Conservation (phyloP, 1,140 invertebrate species). For the Neuroterus valhalla region DNA sequence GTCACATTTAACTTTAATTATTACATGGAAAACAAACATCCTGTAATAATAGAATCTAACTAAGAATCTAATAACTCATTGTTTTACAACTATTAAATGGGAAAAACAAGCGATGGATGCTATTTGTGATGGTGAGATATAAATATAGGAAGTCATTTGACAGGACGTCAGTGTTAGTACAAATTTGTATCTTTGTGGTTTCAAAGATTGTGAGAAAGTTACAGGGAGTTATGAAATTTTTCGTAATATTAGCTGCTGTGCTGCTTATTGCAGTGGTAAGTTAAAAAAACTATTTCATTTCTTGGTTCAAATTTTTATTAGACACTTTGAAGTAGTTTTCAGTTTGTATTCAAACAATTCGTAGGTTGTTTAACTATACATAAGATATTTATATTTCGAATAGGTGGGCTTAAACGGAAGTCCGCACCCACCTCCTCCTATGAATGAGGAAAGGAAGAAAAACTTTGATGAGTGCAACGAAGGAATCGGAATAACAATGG, state of each 20-base stretch:
- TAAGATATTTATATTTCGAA: background rate
- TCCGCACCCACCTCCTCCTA: background rate
- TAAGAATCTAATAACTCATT: background rate
- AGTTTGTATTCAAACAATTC: too few species aligned
- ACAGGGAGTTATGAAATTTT: background rate
- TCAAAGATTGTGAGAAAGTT: background rate
- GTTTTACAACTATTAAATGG: background rate
- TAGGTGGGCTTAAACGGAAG: background rate
- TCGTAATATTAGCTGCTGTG: background rate
- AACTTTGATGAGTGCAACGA: background rate
- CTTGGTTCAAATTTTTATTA: background rate
- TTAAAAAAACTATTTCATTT: background rate
- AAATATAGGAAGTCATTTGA: background rate
- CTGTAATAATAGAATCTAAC: background rate
- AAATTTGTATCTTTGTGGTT: background rate
- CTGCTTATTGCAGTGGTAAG: background rate
- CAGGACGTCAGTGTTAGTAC: background rate
- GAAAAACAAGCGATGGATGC: background rate
- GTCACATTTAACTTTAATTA: background rate
- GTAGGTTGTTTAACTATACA: too few species aligned
- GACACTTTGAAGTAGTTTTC: background rate
- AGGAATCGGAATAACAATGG: background rate
- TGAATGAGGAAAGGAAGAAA: conserved; percentile 2
- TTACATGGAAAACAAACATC: background rate
- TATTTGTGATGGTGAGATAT: background rate